Conservation (phyloP, 2,113 vertebrate genomes). For the Eurypyga helias region DNA sequence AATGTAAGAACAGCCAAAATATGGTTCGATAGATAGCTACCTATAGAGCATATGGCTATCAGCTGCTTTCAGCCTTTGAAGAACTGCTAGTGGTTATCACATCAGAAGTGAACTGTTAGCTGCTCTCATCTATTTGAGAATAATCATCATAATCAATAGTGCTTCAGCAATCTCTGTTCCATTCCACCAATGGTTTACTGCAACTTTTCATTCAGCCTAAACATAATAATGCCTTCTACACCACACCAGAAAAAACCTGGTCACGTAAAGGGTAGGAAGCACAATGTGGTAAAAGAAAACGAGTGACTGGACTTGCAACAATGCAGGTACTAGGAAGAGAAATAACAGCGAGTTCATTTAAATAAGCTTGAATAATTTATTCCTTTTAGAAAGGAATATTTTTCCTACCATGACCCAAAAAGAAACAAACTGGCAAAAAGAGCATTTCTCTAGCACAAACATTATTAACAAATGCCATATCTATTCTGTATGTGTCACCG, state of each 20-base stretch:
- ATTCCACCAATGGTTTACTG: neutral
- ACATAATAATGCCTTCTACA: neutral
- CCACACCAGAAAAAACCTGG: neutral
- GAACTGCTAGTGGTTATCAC: neutral
- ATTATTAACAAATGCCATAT: slow-evolving; percentile 8
- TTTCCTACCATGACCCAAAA: neutral
- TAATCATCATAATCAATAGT: neutral
- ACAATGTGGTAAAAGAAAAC: neutral
- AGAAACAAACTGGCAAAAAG: slow-evolving; percentile 15
- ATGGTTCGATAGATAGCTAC: neutral
- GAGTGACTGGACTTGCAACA: neutral
- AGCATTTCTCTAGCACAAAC: slow-evolving; percentile 12
- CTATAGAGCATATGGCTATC: neutral
- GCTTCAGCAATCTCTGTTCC: neutral
- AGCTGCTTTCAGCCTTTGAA: neutral
- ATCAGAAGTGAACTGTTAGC: neutral
- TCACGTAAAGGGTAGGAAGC: neutral
- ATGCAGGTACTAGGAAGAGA: neutral
- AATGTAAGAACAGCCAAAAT: neutral
- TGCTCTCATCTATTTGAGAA: neutral
- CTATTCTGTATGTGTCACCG: neutral
- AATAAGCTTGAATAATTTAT: slow-evolving; percentile 54
- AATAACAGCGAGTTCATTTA: slow-evolving; percentile 28
- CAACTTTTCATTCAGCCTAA: neutral
- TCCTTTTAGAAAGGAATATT: slow-evolving; percentile 34